These are phyloP conservation scores for Neopelma chrysocephalum DNA, from an alignment of 2,797 vertebrate species.

Conservation along the genomic window DNA sequence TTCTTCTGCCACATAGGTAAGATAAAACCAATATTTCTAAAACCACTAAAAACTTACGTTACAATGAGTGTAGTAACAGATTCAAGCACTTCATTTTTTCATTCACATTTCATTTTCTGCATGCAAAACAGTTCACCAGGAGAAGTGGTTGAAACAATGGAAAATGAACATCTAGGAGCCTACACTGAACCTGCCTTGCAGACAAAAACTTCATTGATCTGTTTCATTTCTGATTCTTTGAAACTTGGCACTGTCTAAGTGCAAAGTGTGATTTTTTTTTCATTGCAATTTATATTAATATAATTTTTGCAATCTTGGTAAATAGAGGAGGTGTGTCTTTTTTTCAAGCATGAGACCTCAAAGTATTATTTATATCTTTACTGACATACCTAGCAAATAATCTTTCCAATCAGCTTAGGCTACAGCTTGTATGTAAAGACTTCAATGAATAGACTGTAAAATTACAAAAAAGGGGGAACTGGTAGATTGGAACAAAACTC, in stretches of 20 bases:
- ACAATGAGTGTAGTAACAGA: not conserved
- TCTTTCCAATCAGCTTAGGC: not conserved
- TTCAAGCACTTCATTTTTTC: not conserved
- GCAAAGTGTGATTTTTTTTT: not conserved
- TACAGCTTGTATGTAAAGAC: not conserved
- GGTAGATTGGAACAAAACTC: not conserved
- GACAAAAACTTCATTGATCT: not conserved
- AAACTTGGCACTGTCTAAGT: not conserved
- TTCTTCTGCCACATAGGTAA: not conserved
- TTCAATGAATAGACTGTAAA: not conserved
- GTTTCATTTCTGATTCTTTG: not conserved
- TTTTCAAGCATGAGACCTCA: not conserved
- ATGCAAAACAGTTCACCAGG: not conserved
- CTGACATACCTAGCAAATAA: not conserved
- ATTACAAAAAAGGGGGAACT: not conserved
- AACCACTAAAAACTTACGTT: not conserved
- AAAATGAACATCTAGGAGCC: not conserved
- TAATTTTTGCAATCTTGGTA: conserved; percentile 22
- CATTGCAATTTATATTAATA: not conserved
- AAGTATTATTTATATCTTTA: not conserved
- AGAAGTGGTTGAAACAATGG: not conserved
- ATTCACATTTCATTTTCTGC: not conserved
- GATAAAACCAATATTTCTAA: not conserved
- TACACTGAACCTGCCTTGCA: not conserved
- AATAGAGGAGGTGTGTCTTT: not conserved